phyloP scores from a whole-genome alignment of 2,888 invertebrate species.

The Philereme transversata region DNA sequence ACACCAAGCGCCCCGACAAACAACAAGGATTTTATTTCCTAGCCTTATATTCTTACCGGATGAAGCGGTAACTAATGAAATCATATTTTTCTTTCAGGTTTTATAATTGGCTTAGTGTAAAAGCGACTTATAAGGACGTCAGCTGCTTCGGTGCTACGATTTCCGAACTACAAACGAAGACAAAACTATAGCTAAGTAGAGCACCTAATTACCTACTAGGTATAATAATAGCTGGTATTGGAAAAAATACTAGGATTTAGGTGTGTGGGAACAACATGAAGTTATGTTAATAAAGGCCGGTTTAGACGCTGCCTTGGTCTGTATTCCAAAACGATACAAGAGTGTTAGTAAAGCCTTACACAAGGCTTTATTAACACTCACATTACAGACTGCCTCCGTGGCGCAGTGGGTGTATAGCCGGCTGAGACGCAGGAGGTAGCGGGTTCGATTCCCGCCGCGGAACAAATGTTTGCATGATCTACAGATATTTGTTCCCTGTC shows the following conservation, averaged over 20 bases:
- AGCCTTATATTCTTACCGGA: neutral
- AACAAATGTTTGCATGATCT: no score
- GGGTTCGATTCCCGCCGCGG: no score
- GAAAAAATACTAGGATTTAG: slow-evolving; percentile 1
- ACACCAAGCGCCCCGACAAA: slow-evolving; percentile 8
- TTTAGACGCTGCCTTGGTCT: no score
- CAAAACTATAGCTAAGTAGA: slow-evolving; percentile 9
- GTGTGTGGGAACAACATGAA: no score
- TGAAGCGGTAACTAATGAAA: neutral
- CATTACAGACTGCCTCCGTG: no score
- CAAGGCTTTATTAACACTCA: no score
- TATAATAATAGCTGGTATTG: neutral
- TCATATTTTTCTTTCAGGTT: neutral
- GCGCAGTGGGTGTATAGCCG: no score
- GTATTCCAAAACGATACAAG: no score
- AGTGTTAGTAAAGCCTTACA: no score
- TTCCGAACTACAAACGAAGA: slow-evolving; percentile 55
- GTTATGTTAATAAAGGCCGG: no score
- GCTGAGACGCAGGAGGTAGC: no score
- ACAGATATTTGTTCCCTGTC: no score
- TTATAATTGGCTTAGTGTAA: slow-evolving; percentile 4
- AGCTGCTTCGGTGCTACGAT: slow-evolving; percentile 65
- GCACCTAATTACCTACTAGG: neutral
- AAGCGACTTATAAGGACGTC: slow-evolving; percentile 47
- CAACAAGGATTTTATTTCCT: slow-evolving; percentile 1